Percentiles rank a stretch among this genome's conserved stretches.
These are phyloP conservation scores for Falco berigora DNA, from an alignment of 2,797 vertebrate species.

Conservation along the genomic window DNA sequence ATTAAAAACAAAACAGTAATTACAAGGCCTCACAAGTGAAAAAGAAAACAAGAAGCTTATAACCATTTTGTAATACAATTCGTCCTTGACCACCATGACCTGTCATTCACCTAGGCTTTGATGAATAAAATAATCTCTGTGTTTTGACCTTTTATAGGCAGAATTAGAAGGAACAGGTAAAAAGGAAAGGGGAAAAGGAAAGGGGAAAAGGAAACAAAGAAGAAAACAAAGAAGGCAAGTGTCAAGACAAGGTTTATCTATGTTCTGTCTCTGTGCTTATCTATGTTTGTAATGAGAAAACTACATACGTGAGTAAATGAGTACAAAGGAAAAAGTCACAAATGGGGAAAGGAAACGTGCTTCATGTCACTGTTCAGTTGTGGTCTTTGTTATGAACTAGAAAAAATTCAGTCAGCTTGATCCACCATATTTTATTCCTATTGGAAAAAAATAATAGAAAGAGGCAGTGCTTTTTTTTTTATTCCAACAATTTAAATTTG, in stretches of 20 bases:
- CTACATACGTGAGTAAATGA: neutral
- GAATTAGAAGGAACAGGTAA: neutral
- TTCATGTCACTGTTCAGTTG: neutral
- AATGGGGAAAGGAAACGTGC: neutral
- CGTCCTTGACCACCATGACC: neutral
- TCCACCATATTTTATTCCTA: neutral
- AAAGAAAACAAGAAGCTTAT: constrained; percentile 39
- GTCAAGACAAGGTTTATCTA: neutral
- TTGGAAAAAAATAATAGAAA: neutral
- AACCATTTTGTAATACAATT: neutral
- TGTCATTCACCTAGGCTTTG: neutral
- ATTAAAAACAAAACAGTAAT: constrained; percentile 24
- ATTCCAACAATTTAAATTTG: neutral
- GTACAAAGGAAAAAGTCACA: neutral
- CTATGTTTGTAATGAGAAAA: neutral
- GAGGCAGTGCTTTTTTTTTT: neutral
- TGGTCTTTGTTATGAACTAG: neutral
- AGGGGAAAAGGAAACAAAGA: neutral
- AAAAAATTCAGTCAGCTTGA: neutral
- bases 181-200: neutral
- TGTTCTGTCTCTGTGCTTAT: neutral
- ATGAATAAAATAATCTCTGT: neutral
- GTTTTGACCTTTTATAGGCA: neutral
- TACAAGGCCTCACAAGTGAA: constrained; percentile 3
- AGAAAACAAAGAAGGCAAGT: neutral